Conservation (phyloP, 2,113 vertebrate genomes). For the Nasalis larvatus region DNA sequence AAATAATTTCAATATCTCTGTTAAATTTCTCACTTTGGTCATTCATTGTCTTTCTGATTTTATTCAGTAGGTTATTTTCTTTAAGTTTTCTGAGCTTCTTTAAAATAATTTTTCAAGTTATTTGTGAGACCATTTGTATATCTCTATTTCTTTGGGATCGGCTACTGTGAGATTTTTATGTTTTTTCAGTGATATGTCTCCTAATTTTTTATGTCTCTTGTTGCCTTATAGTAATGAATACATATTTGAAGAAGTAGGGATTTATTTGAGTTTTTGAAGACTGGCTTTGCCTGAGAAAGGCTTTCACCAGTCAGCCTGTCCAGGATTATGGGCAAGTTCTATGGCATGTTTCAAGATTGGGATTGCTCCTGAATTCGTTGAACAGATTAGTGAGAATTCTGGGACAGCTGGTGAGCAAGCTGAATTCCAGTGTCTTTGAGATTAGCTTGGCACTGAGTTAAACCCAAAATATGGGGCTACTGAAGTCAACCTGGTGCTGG, state of each 20-base stretch:
- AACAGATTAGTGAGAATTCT: neutral
- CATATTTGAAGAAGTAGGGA: neutral
- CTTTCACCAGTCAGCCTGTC: neutral
- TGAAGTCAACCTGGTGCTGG: neutral
- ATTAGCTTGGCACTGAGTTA: too few relatives aligned
- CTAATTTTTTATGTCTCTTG: neutral
- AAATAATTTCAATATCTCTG: neutral
- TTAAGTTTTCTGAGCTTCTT: neutral
- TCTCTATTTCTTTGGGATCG: neutral
- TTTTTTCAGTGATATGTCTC: neutral
- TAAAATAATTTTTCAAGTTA: neutral
- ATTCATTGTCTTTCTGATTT: neutral
- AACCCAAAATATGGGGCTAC: neutral
- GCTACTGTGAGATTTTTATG: neutral
- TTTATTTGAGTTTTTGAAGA: neutral
- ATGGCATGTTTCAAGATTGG: too few relatives aligned
- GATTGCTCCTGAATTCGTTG: neutral
- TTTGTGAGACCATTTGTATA: neutral
- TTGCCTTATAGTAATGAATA: neutral
- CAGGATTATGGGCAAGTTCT: neutral
- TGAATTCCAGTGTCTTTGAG: neutral
- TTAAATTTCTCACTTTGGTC: neutral
- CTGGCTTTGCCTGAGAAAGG: neutral
- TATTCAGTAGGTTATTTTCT: neutral
- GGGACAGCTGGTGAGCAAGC: neutral